Percentiles rank a stretch among this genome's conserved stretches.
These are phyloP conservation scores for Amphiprion clarkii DNA, from an alignment of 2,797 vertebrate genomes.

Conservation along the genomic window DNA sequence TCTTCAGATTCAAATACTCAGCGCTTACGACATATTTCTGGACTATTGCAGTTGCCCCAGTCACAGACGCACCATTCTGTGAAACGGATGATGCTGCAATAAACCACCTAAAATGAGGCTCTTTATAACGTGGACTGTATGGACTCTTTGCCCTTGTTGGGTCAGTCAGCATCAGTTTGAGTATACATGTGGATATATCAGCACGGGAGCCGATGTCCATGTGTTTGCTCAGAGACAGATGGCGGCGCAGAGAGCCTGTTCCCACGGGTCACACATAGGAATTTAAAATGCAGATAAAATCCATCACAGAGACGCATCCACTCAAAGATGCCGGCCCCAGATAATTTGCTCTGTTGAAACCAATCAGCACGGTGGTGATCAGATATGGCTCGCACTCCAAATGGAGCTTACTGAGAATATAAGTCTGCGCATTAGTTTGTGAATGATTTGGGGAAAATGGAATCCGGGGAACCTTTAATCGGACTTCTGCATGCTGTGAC, in stretches of 20 bases:
- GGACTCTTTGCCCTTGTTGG: conserved; percentile 39
- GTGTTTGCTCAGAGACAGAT: conserved; percentile 78
- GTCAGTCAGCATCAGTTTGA: conserved; percentile 18
- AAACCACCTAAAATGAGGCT: conserved; percentile 5
- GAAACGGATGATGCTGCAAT: not conserved
- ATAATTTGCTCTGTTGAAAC: conserved; percentile 58
- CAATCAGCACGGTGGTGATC: conserved; percentile 42
- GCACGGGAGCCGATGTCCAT: conserved; percentile 58
- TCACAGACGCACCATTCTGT: no score
- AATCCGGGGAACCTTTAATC: conserved; percentile 29
- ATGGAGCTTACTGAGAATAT: conserved; percentile 50
- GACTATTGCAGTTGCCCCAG: not conserved
- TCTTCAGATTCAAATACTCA: no score
- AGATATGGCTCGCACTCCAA: conserved; percentile 47
- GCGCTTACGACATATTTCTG: not conserved
- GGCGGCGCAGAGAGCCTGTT: conserved; percentile 65
- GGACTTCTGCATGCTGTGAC: conserved; percentile 16
- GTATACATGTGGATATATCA: conserved; percentile 1
- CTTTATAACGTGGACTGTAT: conserved; percentile 19
- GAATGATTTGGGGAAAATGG: conserved; percentile 35
- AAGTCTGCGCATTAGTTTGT: conserved; percentile 38
- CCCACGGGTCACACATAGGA: conserved; percentile 75
- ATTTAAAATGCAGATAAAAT: conserved; percentile 78
- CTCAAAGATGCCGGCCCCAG: conserved; percentile 62
- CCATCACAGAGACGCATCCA: conserved; percentile 73